Evolutionary conservation across 1,140 invertebrate species (phyloP).

Genomic region (Saccostrea cuccullata): DNA sequence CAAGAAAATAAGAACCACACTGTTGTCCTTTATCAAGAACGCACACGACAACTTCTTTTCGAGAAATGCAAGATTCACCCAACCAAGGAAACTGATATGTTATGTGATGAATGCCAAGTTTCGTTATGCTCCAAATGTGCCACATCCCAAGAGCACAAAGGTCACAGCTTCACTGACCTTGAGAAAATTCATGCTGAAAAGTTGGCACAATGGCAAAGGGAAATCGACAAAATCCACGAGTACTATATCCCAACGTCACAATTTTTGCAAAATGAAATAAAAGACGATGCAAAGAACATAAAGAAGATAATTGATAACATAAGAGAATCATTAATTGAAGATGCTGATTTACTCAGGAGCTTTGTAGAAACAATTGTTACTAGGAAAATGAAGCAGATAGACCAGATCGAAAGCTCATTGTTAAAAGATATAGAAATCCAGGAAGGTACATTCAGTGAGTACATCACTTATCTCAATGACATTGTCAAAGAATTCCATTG

Average conservation of each 20-base stretch:
- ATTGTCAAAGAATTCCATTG: not conserved
- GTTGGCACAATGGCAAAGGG: not conserved
- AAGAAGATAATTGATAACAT: not conserved
- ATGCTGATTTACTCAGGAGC: not conserved
- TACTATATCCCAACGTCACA: not conserved
- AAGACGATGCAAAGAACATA: not conserved
- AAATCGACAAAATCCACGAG: not conserved
- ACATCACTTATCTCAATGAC: not conserved
- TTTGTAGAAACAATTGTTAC: not conserved
- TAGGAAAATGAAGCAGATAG: not conserved
- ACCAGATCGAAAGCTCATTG: not conserved
- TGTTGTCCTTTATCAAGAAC: not conserved
- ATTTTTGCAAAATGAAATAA: not conserved
- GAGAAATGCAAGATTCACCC: not conserved
- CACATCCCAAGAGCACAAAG: not conserved
- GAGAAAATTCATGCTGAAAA: not conserved
- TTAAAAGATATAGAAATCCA: not conserved
- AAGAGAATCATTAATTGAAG: not conserved
- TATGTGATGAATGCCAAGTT: too few relatives aligned
- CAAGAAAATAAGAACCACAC: not conserved
- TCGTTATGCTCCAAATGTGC: not conserved
- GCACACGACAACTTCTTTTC: not conserved
- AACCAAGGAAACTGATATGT: not conserved
- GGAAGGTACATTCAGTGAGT: not conserved
- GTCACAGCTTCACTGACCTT: not conserved